phyloP scores from a whole-genome alignment of 1,140 invertebrate genomes.

The Aphelinus atriplicis region DNA sequence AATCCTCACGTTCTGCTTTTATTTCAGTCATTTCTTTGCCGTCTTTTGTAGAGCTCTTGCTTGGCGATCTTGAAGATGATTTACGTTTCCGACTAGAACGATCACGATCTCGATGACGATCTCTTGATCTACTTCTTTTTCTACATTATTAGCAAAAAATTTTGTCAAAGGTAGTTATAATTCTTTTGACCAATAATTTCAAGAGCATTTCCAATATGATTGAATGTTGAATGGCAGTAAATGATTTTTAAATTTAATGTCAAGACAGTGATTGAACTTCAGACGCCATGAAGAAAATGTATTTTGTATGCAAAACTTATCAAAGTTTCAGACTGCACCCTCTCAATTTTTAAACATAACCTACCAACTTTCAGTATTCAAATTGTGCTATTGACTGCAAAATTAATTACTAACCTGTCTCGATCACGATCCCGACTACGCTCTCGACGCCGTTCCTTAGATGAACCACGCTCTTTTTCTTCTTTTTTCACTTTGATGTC shows the following conservation, averaged over 20 bases:
- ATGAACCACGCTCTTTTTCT: conserved; percentile 59
- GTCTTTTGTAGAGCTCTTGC: conserved; percentile 57
- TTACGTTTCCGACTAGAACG: conserved; percentile 60
- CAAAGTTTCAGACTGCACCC: too few relatives aligned
- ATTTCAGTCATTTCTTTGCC: conserved; percentile 56
- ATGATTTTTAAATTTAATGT: too few relatives aligned
- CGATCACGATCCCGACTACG: conserved; percentile 56
- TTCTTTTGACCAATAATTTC: conserved; percentile 1
- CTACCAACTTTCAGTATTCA: too few relatives aligned
- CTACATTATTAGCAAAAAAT: conserved; percentile 46
- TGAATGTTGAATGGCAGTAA: too few relatives aligned
- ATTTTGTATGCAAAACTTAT: too few relatives aligned
- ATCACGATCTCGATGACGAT: conserved; percentile 64
- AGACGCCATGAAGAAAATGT: too few relatives aligned
- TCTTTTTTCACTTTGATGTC: conserved; percentile 63
- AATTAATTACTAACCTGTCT: too few relatives aligned
- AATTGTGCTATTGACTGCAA: too few relatives aligned
- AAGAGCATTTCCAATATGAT: too few relatives aligned
- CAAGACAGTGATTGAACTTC: too few relatives aligned
- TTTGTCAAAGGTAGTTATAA: not conserved
- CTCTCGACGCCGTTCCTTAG: conserved; percentile 61
- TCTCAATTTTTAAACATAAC: too few relatives aligned
- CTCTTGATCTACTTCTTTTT: conserved; percentile 67
- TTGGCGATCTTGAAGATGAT: conserved; percentile 61
- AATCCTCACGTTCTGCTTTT: conserved; percentile 61